phyloP scores from a whole-genome alignment of 2,113 vertebrate genomes.

The Felis chaus region DNA sequence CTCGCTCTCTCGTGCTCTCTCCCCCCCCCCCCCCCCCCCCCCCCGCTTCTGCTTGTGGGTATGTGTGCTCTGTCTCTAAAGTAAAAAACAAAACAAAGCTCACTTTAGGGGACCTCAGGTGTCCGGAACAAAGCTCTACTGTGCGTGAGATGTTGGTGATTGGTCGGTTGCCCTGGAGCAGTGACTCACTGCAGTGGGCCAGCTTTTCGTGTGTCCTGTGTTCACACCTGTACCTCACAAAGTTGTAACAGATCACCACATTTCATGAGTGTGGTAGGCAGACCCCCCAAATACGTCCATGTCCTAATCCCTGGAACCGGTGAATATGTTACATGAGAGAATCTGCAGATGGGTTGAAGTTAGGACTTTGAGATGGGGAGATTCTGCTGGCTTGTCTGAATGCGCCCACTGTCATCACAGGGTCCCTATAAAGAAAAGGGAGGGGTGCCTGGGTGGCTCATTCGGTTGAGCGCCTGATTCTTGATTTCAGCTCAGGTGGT shows the following conservation, averaged over 20 bases:
- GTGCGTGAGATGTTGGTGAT: rapidly evolving
- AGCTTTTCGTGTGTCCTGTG: neutral
- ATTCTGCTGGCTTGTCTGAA: neutral
- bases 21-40: rapidly evolving
- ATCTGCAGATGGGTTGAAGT: neutral
- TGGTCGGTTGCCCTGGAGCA: neutral
- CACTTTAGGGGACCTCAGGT: neutral
- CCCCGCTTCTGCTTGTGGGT: too few relatives aligned
- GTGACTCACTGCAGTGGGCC: neutral
- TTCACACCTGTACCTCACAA: neutral
- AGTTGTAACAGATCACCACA: neutral
- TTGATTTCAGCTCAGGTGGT: too few relatives aligned
- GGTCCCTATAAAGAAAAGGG: neutral
- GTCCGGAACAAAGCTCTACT: neutral
- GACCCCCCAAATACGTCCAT: rapidly evolving
- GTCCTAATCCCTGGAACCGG: neutral
- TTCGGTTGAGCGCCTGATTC: too few relatives aligned
- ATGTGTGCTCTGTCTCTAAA: too few relatives aligned
- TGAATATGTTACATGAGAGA: neutral
- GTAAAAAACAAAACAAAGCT: neutral
- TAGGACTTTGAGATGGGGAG: neutral
- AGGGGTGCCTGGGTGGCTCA: too few relatives aligned
- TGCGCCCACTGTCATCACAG: neutral
- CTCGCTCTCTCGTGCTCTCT: too few relatives aligned
- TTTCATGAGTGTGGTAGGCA: neutral